A percentile compares a stretch with the other conserved stretches of the same genome.
These are phyloP conservation scores for Herminia tarsipennalis DNA, from an alignment of 2,888 invertebrate genomes.

Conservation along the genomic window DNA sequence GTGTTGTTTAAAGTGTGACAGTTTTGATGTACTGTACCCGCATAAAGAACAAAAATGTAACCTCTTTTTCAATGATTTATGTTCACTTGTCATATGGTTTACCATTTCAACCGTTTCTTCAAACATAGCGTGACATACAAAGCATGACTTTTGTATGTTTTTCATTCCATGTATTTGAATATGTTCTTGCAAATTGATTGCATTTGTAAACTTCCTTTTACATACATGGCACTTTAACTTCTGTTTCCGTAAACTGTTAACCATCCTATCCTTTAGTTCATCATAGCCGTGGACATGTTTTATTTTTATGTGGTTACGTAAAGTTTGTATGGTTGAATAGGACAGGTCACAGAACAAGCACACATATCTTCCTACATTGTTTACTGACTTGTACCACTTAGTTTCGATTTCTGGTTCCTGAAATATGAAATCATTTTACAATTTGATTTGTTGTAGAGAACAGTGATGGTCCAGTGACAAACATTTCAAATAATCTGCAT, in stretches of 20 bases:
- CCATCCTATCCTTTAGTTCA: conserved; percentile 2
- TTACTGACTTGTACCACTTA: conserved; percentile 21
- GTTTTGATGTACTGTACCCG: conserved; percentile 34
- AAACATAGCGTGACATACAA: conserved; percentile 22
- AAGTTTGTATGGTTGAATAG: conserved; percentile 42
- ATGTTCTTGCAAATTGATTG: conserved; percentile 13
- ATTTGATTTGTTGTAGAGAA: neutral
- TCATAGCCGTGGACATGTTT: conserved; percentile 21
- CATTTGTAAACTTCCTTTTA: conserved; percentile 13
- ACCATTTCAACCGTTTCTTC: conserved; percentile 1
- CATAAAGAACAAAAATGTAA: conserved; percentile 20
- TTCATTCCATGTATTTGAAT: conserved; percentile 14
- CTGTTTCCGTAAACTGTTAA: conserved; percentile 5
- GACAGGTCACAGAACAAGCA: conserved; percentile 46
- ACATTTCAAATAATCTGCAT: too few species aligned
- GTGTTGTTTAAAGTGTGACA: conserved; percentile 33
- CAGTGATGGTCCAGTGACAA: too few species aligned
- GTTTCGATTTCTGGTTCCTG: conserved; percentile 15
- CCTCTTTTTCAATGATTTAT: conserved; percentile 3
- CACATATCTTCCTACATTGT: conserved; percentile 15
- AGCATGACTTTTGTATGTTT: conserved; percentile 23
- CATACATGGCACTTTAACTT: conserved; percentile 34
- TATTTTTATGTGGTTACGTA: conserved; percentile 24
- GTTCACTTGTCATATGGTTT: conserved; percentile 19
- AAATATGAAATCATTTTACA: conserved; percentile 1